A percentile compares a stretch with the other conserved stretches of the same genome.
Conservation (phyloP, 2,888 invertebrate species). For the Linyphia triangularis region DNA sequence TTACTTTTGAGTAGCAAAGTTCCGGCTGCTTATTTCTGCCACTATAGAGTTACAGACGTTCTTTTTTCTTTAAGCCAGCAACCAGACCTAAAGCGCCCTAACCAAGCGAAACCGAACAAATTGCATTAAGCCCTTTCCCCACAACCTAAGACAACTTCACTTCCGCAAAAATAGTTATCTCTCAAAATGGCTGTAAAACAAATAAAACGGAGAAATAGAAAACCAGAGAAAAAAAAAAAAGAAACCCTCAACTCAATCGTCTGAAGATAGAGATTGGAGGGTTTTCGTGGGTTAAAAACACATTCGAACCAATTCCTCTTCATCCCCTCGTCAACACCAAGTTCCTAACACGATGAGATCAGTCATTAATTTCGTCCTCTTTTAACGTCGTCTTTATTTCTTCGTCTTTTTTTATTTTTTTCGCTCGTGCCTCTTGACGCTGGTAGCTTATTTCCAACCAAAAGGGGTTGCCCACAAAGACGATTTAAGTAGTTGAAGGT, state of each 20-base stretch:
- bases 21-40: too few species aligned
- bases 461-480: neutral
- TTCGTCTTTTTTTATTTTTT: neutral
- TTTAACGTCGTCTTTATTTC: neutral
- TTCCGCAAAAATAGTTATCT: neutral
- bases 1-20: too few species aligned
- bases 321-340: slow-evolving; percentile 16
- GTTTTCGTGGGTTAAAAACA: slow-evolving; percentile 18
- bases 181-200: neutral
- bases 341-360: slow-evolving; percentile 37
- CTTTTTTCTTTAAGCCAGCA: too few species aligned
- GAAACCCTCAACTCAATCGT: slow-evolving; percentile 6
- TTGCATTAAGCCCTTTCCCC: neutral
- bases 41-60: too few species aligned
- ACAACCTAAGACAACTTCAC: neutral
- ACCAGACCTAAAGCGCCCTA: neutral
- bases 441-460: slow-evolving; percentile 13
- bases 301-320: slow-evolving; percentile 9
- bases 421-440: slow-evolving; percentile 7
- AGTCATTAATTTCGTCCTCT: slow-evolving; percentile 38
- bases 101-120: neutral
- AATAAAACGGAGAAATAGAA: neutral
- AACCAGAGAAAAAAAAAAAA: neutral
- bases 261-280: neutral
- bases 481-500: slow-evolving; percentile 18